Evolutionary conservation across 2,888 invertebrate species (phyloP).

Genomic region (Rambutsinella grinnellia): DNA sequence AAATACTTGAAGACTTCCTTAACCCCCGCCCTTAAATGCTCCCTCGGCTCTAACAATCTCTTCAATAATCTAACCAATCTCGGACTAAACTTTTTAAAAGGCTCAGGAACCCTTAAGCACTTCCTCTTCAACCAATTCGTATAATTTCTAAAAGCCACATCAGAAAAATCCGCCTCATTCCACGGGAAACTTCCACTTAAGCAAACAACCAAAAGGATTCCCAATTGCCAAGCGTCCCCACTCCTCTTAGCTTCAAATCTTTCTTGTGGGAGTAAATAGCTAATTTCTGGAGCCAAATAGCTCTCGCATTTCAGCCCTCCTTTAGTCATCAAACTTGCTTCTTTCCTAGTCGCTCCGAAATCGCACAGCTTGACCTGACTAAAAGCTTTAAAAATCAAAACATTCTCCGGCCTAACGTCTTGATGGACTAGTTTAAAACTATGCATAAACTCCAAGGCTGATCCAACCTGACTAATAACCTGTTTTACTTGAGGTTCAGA

Average conservation of each 20-base stretch:
- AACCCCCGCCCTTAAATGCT: conserved; percentile 75
- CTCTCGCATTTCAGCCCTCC: conserved; percentile 6
- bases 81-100: conserved; percentile 76
- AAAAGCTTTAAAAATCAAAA: conserved; percentile 30
- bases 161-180: conserved; percentile 80
- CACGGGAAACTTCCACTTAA: conserved; percentile 76
- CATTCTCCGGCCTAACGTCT: conserved; percentile 26
- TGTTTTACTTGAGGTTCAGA: conserved; percentile 26
- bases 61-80: conserved; percentile 79
- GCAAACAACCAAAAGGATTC: conserved; percentile 78
- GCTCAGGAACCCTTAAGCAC: conserved; percentile 74
- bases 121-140: conserved; percentile 75
- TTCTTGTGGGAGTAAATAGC: conserved; percentile 29
- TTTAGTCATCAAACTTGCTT: conserved; percentile 16
- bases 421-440: conserved; percentile 37
- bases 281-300: conserved; percentile 14
- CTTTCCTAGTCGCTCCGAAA: conserved; percentile 22
- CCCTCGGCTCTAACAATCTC: conserved; percentile 78
- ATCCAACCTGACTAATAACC: conserved; percentile 16
- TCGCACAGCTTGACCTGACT: conserved; percentile 30
- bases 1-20: conserved; percentile 75
- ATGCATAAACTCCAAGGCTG: conserved; percentile 40
- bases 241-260: conserved; percentile 11
- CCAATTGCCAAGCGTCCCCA: conserved; percentile 86
- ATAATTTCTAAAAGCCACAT: conserved; percentile 77